Base-by-base conservation (phyloP, 2,797 vertebrate species). In the Ispidina picta region DNA sequence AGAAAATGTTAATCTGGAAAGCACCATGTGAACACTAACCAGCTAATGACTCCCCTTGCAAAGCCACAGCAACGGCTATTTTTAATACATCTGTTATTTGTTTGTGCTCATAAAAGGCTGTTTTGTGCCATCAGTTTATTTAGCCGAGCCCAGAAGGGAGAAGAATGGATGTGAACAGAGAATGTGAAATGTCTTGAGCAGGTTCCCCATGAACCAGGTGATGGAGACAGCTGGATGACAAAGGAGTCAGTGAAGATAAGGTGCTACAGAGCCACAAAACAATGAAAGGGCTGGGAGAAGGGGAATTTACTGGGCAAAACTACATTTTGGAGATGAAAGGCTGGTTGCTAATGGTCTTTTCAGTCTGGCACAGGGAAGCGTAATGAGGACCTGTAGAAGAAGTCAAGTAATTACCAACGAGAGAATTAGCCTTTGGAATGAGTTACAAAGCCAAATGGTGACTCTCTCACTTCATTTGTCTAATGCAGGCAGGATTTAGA, bases 51-150 rank as follows among this genome's bases (percentile, higher is more conserved):
- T 94, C 87, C 59, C 78, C 31, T 23, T 8, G 78, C 86, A 93
- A 85, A 87, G 78, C 74, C 81, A 85, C 76, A 51, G 71, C 65
- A 28, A 81, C 0, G 22, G 73, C 94, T 94, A 90, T 92, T 94
- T 94, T 95, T 92, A 96, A 93, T 71, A 59, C 82, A 74, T 46
- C 71, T 83, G 7, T 86, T 87, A 79, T 87, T 94, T 90, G 86
- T 86, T 79, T 91, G 62, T 79, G 80, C 88, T 88, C 52, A 70
- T 82, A 76, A 91, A 92, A 88, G 86, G 60, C 59, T 60, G 56
- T n/a, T 86, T 74, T 84, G 77, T 86, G 83, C 68, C 75, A 76
- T 90, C 86, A 84, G 86, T 75, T 94, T 70, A 76, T 86, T 78
- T 46, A 89, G 68, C 43, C 18, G 41, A 64, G 82, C 31, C 68